Evolutionary conservation across 2,113 vertebrate genomes (phyloP), one percentile per base, ranked within the genome.

Genomic region (Hydrochoerus hydrochaeris): DNA sequence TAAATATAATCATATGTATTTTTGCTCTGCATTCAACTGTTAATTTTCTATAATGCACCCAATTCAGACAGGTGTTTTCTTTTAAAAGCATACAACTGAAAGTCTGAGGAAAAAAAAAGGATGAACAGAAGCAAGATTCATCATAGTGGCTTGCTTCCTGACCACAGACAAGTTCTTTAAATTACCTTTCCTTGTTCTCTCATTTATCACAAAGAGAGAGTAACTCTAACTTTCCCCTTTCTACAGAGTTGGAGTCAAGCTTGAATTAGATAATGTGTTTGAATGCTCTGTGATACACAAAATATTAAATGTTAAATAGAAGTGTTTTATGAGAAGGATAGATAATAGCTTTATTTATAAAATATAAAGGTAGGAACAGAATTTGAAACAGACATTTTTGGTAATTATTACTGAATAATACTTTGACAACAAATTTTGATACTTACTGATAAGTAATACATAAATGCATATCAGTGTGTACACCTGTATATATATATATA

Each of bases 111-210:
- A 24, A 94, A 90, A 96, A 52, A 24, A 94, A 81, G 19, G 10
- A 44, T 71, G 28, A 69, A 67, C 16, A 1, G 38, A 88, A 52
- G 46, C 5, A 58, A 60, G 10, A 75, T 65, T 77, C 7, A 58
- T 90, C 62, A n/a, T 30, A 0, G 10, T 67, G 46, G 38, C 71
- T 44, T 4, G 14, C 32, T 84, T 77, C 2, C 28, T 30, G 67
- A 80, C 7, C 67, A 89, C 22, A 82, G 58, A 90, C 57, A 78
- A 32, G 62, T 88, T 73, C 69, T 94, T 20, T 58, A 84, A 77
- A 62, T 91, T 41, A 63, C 22, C 28, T 85, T 52, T 84, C 44
- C 52, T 85, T 35, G 20, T 62, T 30, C 60, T 71, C 16, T 85
- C 10, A 41, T 90, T 11, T 73, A 2, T 95, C 52, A 89, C 1